Evolutionary conservation across 2,797 vertebrate genomes (phyloP), one percentile per base, ranked within the genome.

Genomic region (Halcyon chelicuti): DNA sequence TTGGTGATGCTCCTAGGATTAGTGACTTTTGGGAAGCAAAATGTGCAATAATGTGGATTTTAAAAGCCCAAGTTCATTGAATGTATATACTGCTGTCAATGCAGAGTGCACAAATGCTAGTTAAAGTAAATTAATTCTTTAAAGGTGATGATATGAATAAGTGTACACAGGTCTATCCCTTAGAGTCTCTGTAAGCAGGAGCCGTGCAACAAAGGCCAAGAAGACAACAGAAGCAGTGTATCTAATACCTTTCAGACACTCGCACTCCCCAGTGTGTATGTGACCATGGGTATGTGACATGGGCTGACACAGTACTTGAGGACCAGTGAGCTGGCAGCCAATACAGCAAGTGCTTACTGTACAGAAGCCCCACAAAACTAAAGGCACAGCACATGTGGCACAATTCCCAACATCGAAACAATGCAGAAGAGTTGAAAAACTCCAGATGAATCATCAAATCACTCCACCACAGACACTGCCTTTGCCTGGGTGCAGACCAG

Each of bases 351-450:
- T 2, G 14, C 39, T 29, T 2, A 20, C 39, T 26, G 1, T 2
- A 31, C n/a, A 61, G 51, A 60, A 93, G 31, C 35, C 39, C 33
- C 63, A 26, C 35, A 37, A 61, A 91, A 62, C 39, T 7, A 17
- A 35, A 42, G 3, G 19, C 17, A 19, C 1, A 4, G 18, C 12
- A 14, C 63, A 35, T 1, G 7, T 2, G 7, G 49, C 33, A 51
- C 21, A 5, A 39, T 46, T 84, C 49, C 54, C 54, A n/a, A 19
- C 29, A 9, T 0, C 5, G 61, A 63, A 66, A 74, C 39, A 21
- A 5, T 2, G 2, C 3, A 39, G 42, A 18, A 29, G 21, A 62
- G 37, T 4, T 76, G 20, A 37, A 76, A 47, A 61, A 17, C 54
- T 29, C 19, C 80, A 75, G 15, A 5, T 0, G 1, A 49, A 58